A percentile compares a stretch with the other conserved stretches of the same genome.
These are phyloP conservation scores for Globodera rostochiensis DNA, from an alignment of 1,140 invertebrate species.

Conservation along the genomic window DNA sequence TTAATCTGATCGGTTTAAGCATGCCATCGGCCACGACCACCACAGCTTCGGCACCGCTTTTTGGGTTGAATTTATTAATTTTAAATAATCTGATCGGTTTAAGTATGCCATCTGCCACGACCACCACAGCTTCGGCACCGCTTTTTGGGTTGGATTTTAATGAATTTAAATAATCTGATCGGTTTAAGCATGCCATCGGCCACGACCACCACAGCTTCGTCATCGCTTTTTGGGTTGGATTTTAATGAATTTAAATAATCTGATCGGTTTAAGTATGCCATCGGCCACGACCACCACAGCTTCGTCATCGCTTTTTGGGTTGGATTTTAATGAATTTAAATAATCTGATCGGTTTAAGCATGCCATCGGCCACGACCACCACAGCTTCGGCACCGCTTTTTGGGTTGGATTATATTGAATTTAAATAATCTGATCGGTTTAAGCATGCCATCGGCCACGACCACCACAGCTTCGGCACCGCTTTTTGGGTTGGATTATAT, in stretches of 20 bases:
- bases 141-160: neutral
- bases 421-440: too few species aligned
- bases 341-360: too few species aligned
- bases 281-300: neutral
- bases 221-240: neutral
- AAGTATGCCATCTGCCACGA: neutral
- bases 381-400: too few species aligned
- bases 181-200: neutral
- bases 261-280: too few species aligned
- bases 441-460: too few species aligned
- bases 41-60: conserved; percentile 4
- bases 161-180: too few species aligned
- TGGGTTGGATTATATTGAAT: too few species aligned
- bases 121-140: neutral
- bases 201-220: conserved; percentile 4
- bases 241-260: too few species aligned
- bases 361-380: conserved; percentile 9
- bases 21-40: neutral
- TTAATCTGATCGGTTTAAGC: too few species aligned
- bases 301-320: conserved; percentile 15
- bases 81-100: too few species aligned
- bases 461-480: neutral
- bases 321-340: too few species aligned
- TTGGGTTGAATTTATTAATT: too few species aligned
- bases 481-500: neutral